Percentiles rank a stretch among this genome's conserved stretches.
Conservation (phyloP, 2,113 vertebrate species). For the Emydocephalus ijimae region DNA sequence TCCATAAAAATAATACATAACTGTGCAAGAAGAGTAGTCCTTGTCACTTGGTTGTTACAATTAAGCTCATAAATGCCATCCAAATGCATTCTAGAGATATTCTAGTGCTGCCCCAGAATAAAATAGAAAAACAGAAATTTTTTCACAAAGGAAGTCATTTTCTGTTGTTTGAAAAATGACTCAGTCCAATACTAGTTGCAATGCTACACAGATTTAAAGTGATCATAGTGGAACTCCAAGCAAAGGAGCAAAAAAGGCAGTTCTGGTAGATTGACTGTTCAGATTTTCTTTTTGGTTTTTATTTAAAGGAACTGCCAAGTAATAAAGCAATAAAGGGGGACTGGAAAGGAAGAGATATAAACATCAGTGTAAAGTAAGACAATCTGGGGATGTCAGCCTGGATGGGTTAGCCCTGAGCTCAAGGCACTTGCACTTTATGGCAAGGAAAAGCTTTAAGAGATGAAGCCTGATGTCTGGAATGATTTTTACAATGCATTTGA, state of each 20-base stretch:
- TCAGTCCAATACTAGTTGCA: background rate
- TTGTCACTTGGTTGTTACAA: background rate
- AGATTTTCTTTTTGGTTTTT: background rate
- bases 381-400: background rate
- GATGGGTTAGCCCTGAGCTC: background rate
- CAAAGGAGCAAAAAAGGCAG: background rate
- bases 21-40: background rate
- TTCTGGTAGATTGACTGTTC: background rate
- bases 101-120: background rate
- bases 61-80: background rate
- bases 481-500: fast-evolving
- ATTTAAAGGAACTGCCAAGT: background rate
- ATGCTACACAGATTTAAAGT: background rate
- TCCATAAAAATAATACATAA: background rate
- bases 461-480: background rate
- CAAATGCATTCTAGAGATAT: background rate
- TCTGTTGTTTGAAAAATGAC: background rate
- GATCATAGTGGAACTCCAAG: background rate
- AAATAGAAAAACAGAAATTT: background rate
- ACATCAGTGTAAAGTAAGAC: background rate
- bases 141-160: background rate
- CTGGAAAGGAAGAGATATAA: background rate
- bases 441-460: background rate
- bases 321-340: background rate
- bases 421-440: background rate